Evolutionary conservation across 2,888 invertebrate genomes (phyloP).

Genomic region (Amblyjoppa proteus): DNA sequence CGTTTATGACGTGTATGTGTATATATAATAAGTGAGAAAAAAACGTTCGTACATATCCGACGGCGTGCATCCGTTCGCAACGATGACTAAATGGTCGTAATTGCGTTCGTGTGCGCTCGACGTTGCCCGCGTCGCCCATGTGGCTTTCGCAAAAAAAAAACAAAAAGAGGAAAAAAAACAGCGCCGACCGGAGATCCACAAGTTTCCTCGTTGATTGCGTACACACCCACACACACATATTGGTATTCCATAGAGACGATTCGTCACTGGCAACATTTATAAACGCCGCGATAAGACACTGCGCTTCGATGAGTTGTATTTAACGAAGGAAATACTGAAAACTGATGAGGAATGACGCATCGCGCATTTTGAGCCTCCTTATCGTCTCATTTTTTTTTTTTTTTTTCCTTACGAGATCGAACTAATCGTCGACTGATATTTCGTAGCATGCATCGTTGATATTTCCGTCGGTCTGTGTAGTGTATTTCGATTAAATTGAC

Average conservation of each 20-base stretch:
- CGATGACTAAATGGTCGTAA: constrained; percentile 58
- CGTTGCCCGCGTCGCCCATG: constrained; percentile 4
- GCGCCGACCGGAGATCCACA: constrained; percentile 1
- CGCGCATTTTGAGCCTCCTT: neutral
- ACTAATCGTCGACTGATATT: neutral
- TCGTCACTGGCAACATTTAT: constrained; percentile 18
- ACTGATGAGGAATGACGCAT: constrained; percentile 1
- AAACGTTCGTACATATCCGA: constrained; percentile 8
- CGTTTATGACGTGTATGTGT: constrained; percentile 33
- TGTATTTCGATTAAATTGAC: neutral
- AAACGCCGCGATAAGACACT: constrained; percentile 20
- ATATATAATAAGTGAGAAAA: constrained; percentile 10
- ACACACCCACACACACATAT: neutral
- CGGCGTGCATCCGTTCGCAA: constrained; percentile 51
- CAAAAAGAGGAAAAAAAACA: constrained; percentile 4
- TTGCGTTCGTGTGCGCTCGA: constrained; percentile 36
- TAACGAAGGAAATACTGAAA: constrained; percentile 1
- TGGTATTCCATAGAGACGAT: constrained; percentile 1
- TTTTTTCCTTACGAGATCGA: neutral
- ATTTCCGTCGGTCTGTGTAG: neutral
- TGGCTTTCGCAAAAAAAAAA: constrained; percentile 37
- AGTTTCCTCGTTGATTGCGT: neutral
- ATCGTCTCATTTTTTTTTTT: neutral
- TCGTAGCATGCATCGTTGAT: neutral
- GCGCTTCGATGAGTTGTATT: constrained; percentile 9